These are phyloP conservation scores for Archips xylosteana DNA, from an alignment of 2,888 invertebrate genomes.

Conservation along the genomic window DNA sequence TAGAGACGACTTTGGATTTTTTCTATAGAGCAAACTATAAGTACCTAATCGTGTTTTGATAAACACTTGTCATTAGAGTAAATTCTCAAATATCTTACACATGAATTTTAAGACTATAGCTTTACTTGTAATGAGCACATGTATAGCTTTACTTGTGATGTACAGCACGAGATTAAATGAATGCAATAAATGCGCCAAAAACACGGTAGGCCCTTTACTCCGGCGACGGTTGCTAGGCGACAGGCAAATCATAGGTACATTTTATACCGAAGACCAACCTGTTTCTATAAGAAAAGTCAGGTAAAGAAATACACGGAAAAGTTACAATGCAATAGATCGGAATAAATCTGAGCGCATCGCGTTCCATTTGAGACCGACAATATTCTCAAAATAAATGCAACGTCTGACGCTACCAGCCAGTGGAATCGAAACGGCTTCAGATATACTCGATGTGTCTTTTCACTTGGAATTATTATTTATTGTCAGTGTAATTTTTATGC, in stretches of 20 bases:
- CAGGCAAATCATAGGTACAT: background rate
- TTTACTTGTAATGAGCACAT: no score
- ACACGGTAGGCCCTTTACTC: no score
- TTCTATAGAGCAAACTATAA: no score
- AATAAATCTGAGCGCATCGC: slow-evolving; percentile 22
- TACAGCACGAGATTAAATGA: no score
- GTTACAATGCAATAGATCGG: slow-evolving; percentile 9
- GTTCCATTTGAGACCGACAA: slow-evolving; percentile 31
- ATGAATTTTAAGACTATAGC: no score
- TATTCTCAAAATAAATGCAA: slow-evolving; percentile 51
- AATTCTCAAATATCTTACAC: no score
- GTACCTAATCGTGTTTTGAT: no score
- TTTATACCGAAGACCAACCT: background rate
- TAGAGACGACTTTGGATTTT: no score
- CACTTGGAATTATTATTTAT: slow-evolving; percentile 30
- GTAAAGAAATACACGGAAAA: background rate
- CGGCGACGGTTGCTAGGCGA: no score
- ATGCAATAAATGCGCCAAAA: no score
- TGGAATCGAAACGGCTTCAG: slow-evolving; percentile 36
- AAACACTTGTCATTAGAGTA: no score
- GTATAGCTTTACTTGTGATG: no score
- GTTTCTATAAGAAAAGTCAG: background rate
- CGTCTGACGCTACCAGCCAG: slow-evolving; percentile 41
- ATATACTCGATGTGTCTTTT: slow-evolving; percentile 23
- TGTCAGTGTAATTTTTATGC: slow-evolving; percentile 19